Percentiles rank a stretch among this genome's conserved stretches.
Conservation (phyloP, 2,113 vertebrate genomes). For the Lepus europaeus region DNA sequence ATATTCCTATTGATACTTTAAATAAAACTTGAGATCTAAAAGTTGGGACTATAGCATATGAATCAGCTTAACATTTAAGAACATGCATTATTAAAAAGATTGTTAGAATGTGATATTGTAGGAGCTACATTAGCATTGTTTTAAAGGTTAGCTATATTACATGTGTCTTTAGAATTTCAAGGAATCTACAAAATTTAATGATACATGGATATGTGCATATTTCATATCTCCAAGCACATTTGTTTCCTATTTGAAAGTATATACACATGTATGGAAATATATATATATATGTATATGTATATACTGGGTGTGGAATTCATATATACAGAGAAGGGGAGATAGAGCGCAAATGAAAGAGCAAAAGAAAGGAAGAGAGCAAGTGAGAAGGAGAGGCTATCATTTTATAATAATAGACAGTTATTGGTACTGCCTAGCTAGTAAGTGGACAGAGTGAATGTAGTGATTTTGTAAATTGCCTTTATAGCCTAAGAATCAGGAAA, state of each 20-base stretch:
- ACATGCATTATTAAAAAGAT: constrained; percentile 83
- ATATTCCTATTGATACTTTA: constrained; percentile 75
- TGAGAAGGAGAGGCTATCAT: not conserved
- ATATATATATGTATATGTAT: not conserved
- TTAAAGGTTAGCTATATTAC: constrained; percentile 85
- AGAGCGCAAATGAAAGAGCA: not conserved
- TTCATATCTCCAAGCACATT: not conserved
- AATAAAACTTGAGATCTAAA: constrained; percentile 69
- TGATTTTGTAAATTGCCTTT: constrained; percentile 76
- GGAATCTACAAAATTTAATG: constrained; percentile 71
- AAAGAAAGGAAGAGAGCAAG: not conserved
- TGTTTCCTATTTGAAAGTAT: not conserved
- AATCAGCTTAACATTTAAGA: constrained; percentile 80
- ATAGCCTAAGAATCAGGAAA: constrained; percentile 64
- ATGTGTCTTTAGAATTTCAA: constrained; percentile 75
- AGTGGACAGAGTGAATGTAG: constrained; percentile 56
- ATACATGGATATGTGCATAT: not conserved
- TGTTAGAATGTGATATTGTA: constrained; percentile 82
- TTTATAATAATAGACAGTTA: constrained; percentile 56
- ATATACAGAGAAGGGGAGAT: not conserved
- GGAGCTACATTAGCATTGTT: constrained; percentile 81
- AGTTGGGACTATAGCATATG: constrained; percentile 69
- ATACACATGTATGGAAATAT: not conserved
- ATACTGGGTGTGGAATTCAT: not conserved
- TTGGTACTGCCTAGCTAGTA: constrained; percentile 4